A percentile compares a stretch with the other conserved stretches of the same genome.
Conservation (phyloP, 2,113 vertebrate species). For the Gracilinanus agilis region DNA sequence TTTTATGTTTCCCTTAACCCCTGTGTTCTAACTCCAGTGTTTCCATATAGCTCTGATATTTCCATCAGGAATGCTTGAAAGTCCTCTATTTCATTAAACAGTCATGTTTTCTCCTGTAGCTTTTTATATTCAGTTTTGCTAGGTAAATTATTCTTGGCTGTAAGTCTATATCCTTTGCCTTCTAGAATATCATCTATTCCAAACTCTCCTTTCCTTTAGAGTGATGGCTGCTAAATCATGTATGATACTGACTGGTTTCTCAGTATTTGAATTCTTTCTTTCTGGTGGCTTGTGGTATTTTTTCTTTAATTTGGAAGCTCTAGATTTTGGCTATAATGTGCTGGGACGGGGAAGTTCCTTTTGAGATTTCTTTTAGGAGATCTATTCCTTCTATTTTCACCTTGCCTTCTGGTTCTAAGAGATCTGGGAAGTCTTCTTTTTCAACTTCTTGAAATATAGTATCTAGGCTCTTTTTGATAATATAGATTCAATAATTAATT, state of each 20-base stretch:
- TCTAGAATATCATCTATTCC: not conserved
- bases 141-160: not conserved
- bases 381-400: not conserved
- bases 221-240: not conserved
- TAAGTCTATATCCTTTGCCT: not conserved
- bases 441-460: not conserved
- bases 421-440: not conserved
- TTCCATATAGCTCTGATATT: not conserved
- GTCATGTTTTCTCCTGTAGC: not conserved
- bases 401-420: not conserved
- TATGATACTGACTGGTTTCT: not conserved
- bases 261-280: not conserved
- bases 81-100: not conserved
- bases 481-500: not conserved
- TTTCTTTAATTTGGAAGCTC: not conserved
- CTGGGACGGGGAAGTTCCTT: not conserved
- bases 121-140: not conserved
- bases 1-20: not conserved
- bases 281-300: not conserved
- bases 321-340: not conserved
- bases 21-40: not conserved
- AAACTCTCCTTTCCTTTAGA: not conserved
- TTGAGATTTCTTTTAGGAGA: not conserved
- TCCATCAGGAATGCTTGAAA: not conserved
- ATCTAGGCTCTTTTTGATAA: not conserved